A percentile compares a stretch with the other conserved stretches of the same genome.
Conservation (phyloP, 2,797 vertebrate genomes). For the Argya squamiceps region DNA sequence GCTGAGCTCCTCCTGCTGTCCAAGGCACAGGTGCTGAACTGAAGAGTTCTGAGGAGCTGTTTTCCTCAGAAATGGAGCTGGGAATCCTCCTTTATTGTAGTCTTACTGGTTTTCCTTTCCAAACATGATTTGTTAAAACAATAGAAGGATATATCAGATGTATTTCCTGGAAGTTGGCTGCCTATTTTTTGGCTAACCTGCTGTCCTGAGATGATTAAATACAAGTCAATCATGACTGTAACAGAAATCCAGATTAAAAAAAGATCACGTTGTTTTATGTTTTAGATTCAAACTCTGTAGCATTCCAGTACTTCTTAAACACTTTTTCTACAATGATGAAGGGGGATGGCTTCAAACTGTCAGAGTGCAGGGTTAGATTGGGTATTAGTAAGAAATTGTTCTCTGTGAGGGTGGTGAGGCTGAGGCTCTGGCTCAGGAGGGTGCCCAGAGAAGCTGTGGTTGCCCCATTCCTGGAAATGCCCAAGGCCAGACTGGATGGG, state of each 20-base stretch:
- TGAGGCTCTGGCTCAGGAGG: background rate
- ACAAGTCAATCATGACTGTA: accelerated
- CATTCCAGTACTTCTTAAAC: background rate
- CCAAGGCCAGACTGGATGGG: accelerated
- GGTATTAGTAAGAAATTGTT: background rate
- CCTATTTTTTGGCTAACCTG: background rate
- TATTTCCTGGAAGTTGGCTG: background rate
- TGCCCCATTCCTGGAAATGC: background rate
- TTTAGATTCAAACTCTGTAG: background rate
- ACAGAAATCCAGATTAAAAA: background rate
- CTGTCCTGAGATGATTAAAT: background rate
- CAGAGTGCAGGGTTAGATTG: background rate
- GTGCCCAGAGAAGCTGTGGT: background rate
- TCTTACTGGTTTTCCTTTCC: background rate
- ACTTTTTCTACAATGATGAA: background rate
- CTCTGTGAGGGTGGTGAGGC: background rate
- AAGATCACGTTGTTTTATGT: accelerated
- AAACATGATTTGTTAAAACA: background rate
- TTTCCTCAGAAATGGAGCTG: background rate
- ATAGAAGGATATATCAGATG: background rate
- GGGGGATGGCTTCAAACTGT: too few relatives aligned
- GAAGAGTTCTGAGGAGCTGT: background rate
- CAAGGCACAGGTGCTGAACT: background rate
- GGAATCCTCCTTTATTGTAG: accelerated
- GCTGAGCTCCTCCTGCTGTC: background rate